Evolutionary conservation across 2,888 invertebrate genomes (phyloP).

Genomic region (Eurytoma californica): DNA sequence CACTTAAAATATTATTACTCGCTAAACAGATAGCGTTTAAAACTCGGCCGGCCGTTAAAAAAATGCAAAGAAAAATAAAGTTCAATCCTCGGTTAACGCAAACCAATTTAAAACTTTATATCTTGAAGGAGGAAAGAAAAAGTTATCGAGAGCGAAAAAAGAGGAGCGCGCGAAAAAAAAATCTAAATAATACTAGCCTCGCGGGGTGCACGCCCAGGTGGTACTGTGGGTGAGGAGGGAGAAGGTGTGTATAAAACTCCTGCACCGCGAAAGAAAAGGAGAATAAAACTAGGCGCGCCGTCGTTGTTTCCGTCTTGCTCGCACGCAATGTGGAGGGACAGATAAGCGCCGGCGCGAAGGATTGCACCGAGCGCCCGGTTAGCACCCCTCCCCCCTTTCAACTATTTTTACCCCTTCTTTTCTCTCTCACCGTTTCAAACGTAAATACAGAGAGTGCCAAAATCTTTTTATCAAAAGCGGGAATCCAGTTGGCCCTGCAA

Average conservation of each 20-base stretch:
- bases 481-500: not conserved
- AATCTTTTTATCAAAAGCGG: not conserved
- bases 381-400: not conserved
- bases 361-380: too few relatives aligned
- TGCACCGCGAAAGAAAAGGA: slow-evolving; percentile 13
- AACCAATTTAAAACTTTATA: not conserved
- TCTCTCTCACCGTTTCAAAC: not conserved
- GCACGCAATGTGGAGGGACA: too few relatives aligned
- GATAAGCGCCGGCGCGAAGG: too few relatives aligned
- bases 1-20: too few relatives aligned
- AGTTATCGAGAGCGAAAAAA: not conserved
- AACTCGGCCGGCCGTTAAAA: too few relatives aligned
- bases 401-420: not conserved
- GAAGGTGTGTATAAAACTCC: slow-evolving; percentile 4
- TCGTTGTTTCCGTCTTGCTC: too few relatives aligned
- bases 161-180: not conserved
- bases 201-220: not conserved
- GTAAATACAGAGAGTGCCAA: not conserved
- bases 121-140: not conserved
- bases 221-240: not conserved
- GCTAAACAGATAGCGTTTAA: too few relatives aligned
- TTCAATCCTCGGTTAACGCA: too few relatives aligned
- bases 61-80: too few relatives aligned
- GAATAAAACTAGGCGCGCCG: not conserved
- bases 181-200: not conserved